Base-by-base conservation (phyloP, 2,797 vertebrate species). In the Phrynocephalus guinanensis region DNA sequence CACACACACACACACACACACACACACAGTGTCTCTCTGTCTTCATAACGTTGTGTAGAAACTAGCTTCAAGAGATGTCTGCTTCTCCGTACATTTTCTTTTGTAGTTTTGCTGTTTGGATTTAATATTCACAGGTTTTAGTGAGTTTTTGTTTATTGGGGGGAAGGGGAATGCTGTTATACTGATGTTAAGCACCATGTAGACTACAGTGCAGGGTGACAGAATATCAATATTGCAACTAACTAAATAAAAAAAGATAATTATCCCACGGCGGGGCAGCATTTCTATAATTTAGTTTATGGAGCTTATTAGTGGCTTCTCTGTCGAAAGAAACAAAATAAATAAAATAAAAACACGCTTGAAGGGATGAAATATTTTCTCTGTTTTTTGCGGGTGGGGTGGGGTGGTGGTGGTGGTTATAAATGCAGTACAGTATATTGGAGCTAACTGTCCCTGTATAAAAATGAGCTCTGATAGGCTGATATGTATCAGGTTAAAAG, bases 231-330 rank as follows among this genome's bases (percentile, higher is more conserved):
- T 77, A 85, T 79, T 85, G 48, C 84, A 78, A 68, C 67, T 50
- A 67, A 78, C 78, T 78, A 50, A 78, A 78, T 50, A 30, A 85
- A 78, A 73, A 76, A 67, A 85, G 75, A 79, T 52, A 85, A 85
- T 79, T 70, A 70, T 44, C 63, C 6, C 20, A n/a, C 9, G 38
- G 66, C 44, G 30, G 11, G 28, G 73, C 56, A 67, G 16, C 2
- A 0, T 24, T 66, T 78, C 71, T 50, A 68, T 77, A 66, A 78
- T 85, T 85, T 68, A 77, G 48, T 85, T 85, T 67, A 50, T 48
- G 30, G 24, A 68, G 73, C 26, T 11, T 68, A 78, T 85, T 68
- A 66, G 73, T 67, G 6, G 16, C 28, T 77, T 67, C 73, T 66
- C 56, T 68, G 83, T 50, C 50, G 6, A 24, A 63, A 38, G 3